These are phyloP conservation scores for Euschistus heros DNA, from an alignment of 1,140 invertebrate species.

Conservation along the genomic window DNA sequence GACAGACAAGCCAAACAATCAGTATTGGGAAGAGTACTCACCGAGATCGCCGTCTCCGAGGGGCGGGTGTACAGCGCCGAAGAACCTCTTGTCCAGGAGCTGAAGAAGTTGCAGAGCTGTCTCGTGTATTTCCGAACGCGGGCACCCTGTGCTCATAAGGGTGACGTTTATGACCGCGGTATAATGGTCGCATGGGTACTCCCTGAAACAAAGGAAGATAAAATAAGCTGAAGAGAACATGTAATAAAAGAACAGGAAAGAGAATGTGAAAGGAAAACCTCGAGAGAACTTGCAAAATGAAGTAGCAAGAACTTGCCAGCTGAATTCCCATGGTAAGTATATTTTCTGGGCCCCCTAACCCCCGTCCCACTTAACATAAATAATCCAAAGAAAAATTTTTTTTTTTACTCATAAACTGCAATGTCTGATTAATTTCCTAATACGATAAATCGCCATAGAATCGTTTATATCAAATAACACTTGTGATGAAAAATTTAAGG, in stretches of 20 bases:
- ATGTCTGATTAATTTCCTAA: too few species aligned
- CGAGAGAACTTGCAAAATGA: background rate
- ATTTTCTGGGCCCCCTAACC: too few species aligned
- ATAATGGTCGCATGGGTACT: conserved; percentile 97
- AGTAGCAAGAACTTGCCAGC: background rate
- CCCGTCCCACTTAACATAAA: too few species aligned
- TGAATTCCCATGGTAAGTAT: background rate
- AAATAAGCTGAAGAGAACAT: too few species aligned
- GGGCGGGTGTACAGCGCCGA: conserved; percentile 62
- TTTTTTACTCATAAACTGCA: too few species aligned
- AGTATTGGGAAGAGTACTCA: conserved; percentile 22
- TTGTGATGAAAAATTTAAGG: too few species aligned
- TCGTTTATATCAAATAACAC: too few species aligned
- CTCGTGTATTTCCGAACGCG: conserved; percentile 80
- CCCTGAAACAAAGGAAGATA: conserved; percentile 53
- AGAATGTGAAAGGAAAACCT: too few species aligned
- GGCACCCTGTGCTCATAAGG: conserved; percentile 89
- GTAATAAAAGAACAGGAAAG: conserved; percentile 1
- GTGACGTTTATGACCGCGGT: conserved; percentile 96
- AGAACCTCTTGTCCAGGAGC: conserved; percentile 88
- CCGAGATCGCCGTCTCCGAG: conserved; percentile 26
- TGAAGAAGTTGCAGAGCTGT: conserved; percentile 89
- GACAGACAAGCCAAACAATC: background rate
- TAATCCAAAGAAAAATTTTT: too few species aligned
- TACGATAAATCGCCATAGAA: too few species aligned